phyloP scores from a whole-genome alignment of 1,140 invertebrate genomes.

The Thrips palmi region DNA sequence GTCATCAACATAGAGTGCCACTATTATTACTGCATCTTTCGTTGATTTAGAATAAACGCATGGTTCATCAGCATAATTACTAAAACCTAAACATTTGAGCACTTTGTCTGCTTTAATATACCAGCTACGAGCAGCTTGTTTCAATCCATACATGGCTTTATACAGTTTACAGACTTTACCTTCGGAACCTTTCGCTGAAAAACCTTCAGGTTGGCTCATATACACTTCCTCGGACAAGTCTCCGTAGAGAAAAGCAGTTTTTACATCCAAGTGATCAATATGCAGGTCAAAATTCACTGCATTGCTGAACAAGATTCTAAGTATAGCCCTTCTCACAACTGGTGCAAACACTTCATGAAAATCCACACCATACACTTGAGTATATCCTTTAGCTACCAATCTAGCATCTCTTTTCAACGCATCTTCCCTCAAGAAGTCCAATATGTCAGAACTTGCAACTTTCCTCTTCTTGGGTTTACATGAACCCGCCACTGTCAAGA shows the following conservation, averaged over 20 bases:
- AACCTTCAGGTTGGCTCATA: conserved; percentile 23
- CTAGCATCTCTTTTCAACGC: too few relatives aligned
- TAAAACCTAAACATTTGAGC: conserved; percentile 16
- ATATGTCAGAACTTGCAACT: too few relatives aligned
- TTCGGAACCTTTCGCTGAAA: conserved; percentile 11
- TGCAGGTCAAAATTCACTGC: conserved; percentile 15
- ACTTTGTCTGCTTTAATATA: conserved; percentile 16
- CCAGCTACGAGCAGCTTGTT: conserved; percentile 22
- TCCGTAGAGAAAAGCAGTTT: conserved; percentile 25
- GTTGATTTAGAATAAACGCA: conserved; percentile 3
- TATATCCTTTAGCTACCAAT: conserved; percentile 18
- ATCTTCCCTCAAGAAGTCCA: too few relatives aligned
- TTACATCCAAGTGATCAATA: conserved; percentile 20
- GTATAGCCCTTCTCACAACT: conserved; percentile 18
- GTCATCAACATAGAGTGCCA: conserved; percentile 14
- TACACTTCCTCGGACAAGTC: conserved; percentile 23
- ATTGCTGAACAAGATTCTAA: conserved; percentile 17
- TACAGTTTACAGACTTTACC: conserved; percentile 17
- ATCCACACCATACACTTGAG: conserved; percentile 17
- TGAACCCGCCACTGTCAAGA: too few relatives aligned
- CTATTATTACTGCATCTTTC: conserved; percentile 1
- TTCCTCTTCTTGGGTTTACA: too few relatives aligned
- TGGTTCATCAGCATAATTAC: conserved; percentile 7
- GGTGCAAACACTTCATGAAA: conserved; percentile 19
- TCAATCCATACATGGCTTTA: conserved; percentile 22